Percentiles rank a stretch among this genome's conserved stretches.
phyloP scores from a whole-genome alignment of 2,113 vertebrate species.

The Myiozetetes cayanensis region DNA sequence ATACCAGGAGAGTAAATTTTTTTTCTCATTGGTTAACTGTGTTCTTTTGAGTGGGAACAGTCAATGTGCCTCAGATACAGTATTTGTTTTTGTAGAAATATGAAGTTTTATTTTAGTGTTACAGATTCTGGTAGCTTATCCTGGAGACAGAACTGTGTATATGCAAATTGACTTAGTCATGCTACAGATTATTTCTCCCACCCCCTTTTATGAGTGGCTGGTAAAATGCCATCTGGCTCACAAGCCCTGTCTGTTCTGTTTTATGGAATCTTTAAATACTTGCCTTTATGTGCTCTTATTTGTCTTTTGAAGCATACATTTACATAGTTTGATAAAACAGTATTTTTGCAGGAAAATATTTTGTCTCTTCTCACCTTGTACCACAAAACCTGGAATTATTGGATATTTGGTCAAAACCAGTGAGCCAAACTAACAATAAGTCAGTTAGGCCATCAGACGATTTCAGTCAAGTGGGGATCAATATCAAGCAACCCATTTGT shows the following conservation, averaged over 20 bases:
- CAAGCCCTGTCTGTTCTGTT: neutral
- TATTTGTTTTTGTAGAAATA: neutral
- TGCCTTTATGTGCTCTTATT: neutral
- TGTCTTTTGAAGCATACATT: neutral
- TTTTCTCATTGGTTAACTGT: neutral
- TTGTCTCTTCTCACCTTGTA: neutral
- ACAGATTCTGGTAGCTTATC: neutral
- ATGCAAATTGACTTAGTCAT: neutral
- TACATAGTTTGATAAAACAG: neutral
- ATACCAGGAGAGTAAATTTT: neutral
- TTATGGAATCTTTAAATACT: neutral
- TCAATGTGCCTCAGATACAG: neutral
- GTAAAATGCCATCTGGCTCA: neutral
- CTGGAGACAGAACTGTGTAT: neutral
- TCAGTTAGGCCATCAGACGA: neutral
- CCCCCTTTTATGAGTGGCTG: neutral
- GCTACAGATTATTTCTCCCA: neutral
- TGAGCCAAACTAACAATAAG: neutral
- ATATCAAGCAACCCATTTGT: neutral
- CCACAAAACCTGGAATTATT: neutral
- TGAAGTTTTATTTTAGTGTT: neutral
- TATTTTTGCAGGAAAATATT: neutral
- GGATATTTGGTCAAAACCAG: neutral
- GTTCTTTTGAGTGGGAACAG: neutral
- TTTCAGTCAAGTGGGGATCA: neutral